Conservation (phyloP, 1,140 invertebrate genomes). For the Calliphora vicina region DNA sequence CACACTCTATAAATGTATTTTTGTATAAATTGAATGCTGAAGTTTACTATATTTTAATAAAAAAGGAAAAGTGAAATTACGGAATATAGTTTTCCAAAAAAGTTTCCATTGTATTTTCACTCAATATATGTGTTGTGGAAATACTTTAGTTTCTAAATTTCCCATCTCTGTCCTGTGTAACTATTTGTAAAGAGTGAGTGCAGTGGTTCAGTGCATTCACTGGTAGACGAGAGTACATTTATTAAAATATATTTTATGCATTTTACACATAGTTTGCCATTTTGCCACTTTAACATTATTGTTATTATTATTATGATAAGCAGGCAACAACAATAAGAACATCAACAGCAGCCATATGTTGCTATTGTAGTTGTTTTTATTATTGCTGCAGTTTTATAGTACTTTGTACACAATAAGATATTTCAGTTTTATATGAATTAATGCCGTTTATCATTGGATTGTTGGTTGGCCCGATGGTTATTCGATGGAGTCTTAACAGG, state of each 20-base stretch:
- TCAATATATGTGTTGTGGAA: no score
- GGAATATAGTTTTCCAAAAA: no score
- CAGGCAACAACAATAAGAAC: constrained; percentile 27
- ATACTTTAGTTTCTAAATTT: no score
- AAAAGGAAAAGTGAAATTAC: no score
- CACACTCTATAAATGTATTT: no score
- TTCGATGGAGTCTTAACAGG: not conserved
- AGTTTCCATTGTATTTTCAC: no score
- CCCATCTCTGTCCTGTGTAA: no score
- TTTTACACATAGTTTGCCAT: constrained; percentile 59
- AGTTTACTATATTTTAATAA: no score
- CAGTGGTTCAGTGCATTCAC: not conserved
- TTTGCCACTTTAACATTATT: constrained; percentile 63
- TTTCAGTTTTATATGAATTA: constrained; percentile 31
- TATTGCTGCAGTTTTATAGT: constrained; percentile 33
- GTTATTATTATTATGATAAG: constrained; percentile 60
- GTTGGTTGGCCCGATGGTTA: not conserved
- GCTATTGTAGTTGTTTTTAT: not conserved
- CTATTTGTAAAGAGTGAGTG: no score
- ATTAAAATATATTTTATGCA: constrained; percentile 54
- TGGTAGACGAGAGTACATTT: not conserved
- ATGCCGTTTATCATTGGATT: constrained; percentile 34
- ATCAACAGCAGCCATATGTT: constrained; percentile 24
- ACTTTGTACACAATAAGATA: constrained; percentile 23
- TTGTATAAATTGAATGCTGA: no score